Base-by-base conservation (phyloP, 2,113 vertebrate genomes). In the Carassius gibelio region DNA sequence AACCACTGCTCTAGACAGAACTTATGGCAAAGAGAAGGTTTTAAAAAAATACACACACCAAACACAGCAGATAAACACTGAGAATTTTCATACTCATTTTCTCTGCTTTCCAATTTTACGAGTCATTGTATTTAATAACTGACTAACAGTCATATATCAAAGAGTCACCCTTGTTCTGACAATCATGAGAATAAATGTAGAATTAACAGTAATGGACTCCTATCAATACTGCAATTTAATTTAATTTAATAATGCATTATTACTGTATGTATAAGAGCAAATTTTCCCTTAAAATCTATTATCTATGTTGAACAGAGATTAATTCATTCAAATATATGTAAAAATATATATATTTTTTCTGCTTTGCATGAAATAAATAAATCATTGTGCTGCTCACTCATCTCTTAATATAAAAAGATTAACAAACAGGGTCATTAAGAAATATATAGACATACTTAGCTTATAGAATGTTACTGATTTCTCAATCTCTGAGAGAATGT, bases 81-180 rank as follows among this genome's bases (percentile, higher is more conserved):
- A 26, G 38, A 75, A 48, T 48, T 48, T 15, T 11, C 3, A 48
- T 23, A 23, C 36, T 48, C 21, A 9, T 45, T 45, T 9, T 45
- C 42, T 45, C 45, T 2, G n/a, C 38, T n/a, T 74, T 48, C 21
- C 21, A 48, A 48, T 23, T 74, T 23, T 23, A 21, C 5, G 71
- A 75, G n/a, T 48, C n/a, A 13, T 48, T 74, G 3, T 14, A 48
- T 75, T 74, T 48, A 75, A 75, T 75, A 75, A 14, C 71, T 74
- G 21, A 14, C 17, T 10, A 21, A 71, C 4, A 11, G 9, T 71
- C 19, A 11, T 5, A 71, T 21, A 48, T 75, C 42, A 75, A 74
- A 74, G 38, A 74, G 5, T 48, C 5, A 0, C 23, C 38, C 42
- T 48, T 75, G 5, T 15, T 48, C 42, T 48, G 11, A 26, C 0